phyloP scores from a whole-genome alignment of 2,888 invertebrate genomes.

The Ceraclea dissimilis region DNA sequence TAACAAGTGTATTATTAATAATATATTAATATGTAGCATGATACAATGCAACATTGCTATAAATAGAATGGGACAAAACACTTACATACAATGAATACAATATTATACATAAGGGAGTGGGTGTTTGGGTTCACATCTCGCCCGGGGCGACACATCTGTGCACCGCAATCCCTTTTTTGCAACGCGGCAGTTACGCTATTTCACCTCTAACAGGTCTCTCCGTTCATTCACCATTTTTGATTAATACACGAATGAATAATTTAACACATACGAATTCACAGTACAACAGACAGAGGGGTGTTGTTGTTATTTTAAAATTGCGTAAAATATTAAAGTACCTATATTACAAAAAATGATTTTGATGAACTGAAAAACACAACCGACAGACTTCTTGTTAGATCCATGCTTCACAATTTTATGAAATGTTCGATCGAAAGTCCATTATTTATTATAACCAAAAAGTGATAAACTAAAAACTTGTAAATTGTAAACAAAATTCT shows the following conservation, averaged over 20 bases:
- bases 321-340: too few relatives aligned
- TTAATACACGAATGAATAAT: slow-evolving; percentile 1
- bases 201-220: not conserved
- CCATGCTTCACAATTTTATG: too few relatives aligned
- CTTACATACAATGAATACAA: not conserved
- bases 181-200: not conserved
- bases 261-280: not conserved
- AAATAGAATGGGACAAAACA: not conserved
- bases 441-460: too few relatives aligned
- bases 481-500: too few relatives aligned
- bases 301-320: not conserved
- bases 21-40: too few relatives aligned
- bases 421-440: too few relatives aligned
- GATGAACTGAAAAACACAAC: too few relatives aligned
- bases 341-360: too few relatives aligned
- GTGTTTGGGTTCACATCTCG: slow-evolving; percentile 12
- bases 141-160: slow-evolving; percentile 25
- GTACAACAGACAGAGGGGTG: not conserved
- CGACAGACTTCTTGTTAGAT: too few relatives aligned
- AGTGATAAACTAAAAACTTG: too few relatives aligned
- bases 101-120: slow-evolving; percentile 3
- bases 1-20: not conserved
- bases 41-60: not conserved
- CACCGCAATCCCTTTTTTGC: slow-evolving; percentile 8
- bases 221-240: not conserved